Evolutionary conservation across 2,113 vertebrate species (phyloP), one percentile per base, ranked within the genome.

Genomic region (Nicator chloris): DNA sequence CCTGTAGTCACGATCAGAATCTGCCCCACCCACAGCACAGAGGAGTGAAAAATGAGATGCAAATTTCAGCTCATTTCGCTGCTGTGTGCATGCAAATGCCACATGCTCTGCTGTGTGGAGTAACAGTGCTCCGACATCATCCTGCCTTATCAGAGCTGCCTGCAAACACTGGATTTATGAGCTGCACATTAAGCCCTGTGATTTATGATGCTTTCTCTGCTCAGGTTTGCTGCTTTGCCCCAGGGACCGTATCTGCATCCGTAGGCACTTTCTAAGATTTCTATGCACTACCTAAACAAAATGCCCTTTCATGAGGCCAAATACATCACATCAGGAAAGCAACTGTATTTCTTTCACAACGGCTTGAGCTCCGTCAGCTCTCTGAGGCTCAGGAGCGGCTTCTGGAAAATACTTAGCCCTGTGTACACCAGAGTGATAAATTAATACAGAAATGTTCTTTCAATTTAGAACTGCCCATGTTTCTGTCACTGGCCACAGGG

Each of bases 271-370:
- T 96, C 90, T 96, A 94, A 86, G 72, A 81, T 96, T 96, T 95
- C 95, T 83, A 1, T 61, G 80, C 80, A 26, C 57, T 44, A 26
- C 90, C 93, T 70, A 90, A 93, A 97, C 93, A 97, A 94, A 95
- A 97, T 92, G 86, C 76, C 57, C 72, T 96, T 96, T 97, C 96
- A 97, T 28, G 76, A 82, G 72, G 72, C 88, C 92, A 96, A 90
- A 88, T 61, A 9, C 88, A 86, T 78, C 90, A 35, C 88, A 88
- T 86, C 90, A 86, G 78, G 93, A 94, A 92, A 90, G 82, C 76
- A 83, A 95, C 94, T 96, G 94, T 92, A 71, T 92, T 96, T 92
- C 96, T 93, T 95, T 94, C 94, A 88, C 85, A 96, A 63, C 37
- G 0, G 22, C 86, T 93, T 94, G 26, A 92, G 51, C 76, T 84